Base-by-base conservation (phyloP, 1,140 invertebrate genomes). In the Cyclargus thomasi region DNA sequence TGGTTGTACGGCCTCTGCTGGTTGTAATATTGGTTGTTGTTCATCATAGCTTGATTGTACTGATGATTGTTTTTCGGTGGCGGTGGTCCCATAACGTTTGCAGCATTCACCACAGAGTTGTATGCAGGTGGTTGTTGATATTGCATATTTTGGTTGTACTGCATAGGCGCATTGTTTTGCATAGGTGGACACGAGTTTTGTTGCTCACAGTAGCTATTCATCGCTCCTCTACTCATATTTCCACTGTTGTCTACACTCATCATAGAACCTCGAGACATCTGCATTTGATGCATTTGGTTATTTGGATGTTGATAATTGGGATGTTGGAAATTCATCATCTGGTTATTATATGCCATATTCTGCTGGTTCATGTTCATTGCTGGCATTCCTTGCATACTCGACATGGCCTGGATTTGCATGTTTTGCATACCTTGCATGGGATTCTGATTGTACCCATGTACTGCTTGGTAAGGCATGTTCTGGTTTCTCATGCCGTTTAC, bases 211-310 rank as follows among this genome's bases (percentile, higher is more conserved):
- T 86, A 88, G 69, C 70, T 86, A 69, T 82, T 85, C 70, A 87
- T 82, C 6, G 75, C 71, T 14, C 85, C 85, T 59, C 84, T 72
- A 66, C 71, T 78, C 77, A 88, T 83, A 53, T 85, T 89, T 65
- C 68, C 91, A 76, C 75, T 91, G 67, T 87, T 87, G 64, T 90
- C 85, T 1, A 86, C 85, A 63, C 87, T 90, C 87, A 90, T 90
- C 29, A 85, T 71, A 0, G 87, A 90, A 0, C 85, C 88, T 39
- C 84, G 78, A 0, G 87, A 90, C 78, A 87, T 84, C 70, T 90
- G 85, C 76, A 85, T 73, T 11, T 79, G 81, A 76, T 90, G 86
- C 62, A 89, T 81, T 39, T 88, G 91, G 65, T 79, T 92, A 55
- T 63, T 76, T 73, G 92, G 92, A 67, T 89, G 92, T 0, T 75